phyloP scores from a whole-genome alignment of 2,113 vertebrate species.

The Anarhynchus alexandrinus region DNA sequence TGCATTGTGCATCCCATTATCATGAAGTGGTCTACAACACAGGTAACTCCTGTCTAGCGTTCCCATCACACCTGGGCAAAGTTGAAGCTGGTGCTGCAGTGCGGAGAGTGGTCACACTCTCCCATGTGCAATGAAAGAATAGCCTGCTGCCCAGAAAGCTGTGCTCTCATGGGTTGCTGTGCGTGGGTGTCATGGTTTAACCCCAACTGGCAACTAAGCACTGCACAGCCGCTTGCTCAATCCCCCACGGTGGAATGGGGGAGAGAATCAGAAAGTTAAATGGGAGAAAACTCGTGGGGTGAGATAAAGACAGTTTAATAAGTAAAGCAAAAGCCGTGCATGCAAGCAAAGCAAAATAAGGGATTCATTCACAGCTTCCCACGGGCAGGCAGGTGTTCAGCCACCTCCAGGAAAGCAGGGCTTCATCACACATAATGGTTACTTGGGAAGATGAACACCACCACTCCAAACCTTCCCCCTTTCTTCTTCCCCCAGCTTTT shows the following conservation, averaged over 20 bases:
- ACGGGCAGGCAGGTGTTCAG: background rate
- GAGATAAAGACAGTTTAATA: background rate
- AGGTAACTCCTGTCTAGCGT: constrained; percentile 56
- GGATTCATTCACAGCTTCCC: background rate
- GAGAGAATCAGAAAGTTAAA: background rate
- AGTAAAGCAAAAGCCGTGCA: rapidly evolving
- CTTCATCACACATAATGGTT: rapidly evolving
- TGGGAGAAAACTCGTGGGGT: background rate
- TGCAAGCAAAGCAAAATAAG: background rate
- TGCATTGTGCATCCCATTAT: constrained; percentile 80
- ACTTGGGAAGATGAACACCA: background rate
- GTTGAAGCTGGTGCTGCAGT: background rate
- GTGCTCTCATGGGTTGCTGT: rapidly evolving
- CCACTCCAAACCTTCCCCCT: rapidly evolving
- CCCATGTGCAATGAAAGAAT: background rate
- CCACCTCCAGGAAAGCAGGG: background rate
- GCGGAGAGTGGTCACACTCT: background rate
- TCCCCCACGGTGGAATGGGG: rapidly evolving
- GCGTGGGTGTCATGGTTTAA: background rate
- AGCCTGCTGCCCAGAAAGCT: background rate
- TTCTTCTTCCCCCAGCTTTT: background rate
- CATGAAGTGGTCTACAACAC: constrained; percentile 87
- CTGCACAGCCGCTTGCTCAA: rapidly evolving
- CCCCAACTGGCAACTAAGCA: background rate
- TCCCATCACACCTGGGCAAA: background rate